Conservation (phyloP, 1,140 invertebrate genomes). For the Zeugodacus cucurbitae region DNA sequence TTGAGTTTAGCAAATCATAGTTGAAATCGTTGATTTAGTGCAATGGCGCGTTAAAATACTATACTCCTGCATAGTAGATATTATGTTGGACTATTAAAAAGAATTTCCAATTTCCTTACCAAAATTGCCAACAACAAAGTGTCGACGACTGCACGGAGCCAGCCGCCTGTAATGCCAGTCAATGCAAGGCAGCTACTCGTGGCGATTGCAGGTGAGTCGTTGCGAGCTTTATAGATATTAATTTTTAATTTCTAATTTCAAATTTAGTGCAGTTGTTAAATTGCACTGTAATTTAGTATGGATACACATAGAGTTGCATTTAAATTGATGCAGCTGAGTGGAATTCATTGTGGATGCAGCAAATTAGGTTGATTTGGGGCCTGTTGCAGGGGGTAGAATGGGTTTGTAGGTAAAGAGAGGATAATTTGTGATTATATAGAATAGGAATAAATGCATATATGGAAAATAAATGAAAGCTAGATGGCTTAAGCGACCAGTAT, state of each 20-base stretch:
- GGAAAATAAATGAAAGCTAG: neutral
- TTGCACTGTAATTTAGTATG: constrained; percentile 6
- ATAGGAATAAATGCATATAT: neutral
- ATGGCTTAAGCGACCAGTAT: neutral
- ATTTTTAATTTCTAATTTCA: constrained; percentile 29
- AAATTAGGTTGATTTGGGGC: neutral
- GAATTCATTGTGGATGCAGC: neutral
- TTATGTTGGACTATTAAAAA: neutral
- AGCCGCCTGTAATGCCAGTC: neutral
- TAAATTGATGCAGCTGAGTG: no score
- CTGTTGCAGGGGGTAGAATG: neutral
- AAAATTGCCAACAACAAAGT: neutral
- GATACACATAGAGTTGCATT: neutral
- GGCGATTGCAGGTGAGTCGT: neutral
- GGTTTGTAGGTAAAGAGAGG: no score
- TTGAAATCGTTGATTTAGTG: constrained; percentile 28
- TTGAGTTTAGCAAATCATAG: constrained; percentile 32
- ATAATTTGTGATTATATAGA: no score
- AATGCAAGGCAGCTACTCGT: neutral
- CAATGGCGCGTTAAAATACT: constrained; percentile 31
- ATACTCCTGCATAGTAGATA: neutral
- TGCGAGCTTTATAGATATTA: neutral
- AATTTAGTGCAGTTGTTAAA: constrained; percentile 8
- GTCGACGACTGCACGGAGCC: neutral
- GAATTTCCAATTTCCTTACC: constrained; percentile 13